Evolutionary conservation across 2,113 vertebrate species (phyloP), one percentile per base, ranked within the genome.

Genomic region (Arvicanthis niloticus): DNA sequence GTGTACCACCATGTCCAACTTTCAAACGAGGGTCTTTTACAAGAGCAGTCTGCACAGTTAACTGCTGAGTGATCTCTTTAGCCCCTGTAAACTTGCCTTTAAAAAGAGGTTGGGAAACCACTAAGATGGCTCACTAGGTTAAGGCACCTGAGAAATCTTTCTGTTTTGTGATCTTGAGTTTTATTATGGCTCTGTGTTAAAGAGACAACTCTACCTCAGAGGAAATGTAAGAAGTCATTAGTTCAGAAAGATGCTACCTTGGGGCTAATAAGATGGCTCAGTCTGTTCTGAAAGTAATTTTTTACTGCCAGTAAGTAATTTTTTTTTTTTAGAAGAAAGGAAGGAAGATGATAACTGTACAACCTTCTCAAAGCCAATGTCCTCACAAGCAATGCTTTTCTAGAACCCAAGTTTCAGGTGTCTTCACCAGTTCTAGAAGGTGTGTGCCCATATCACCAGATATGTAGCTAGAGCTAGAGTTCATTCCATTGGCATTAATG

Each of bases 121-220:
- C 4, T 65, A 67, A 86, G 60, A 65, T 86, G 60, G 40, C 40
- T 67, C 29, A 67, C 42, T 24, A 48, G 60, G 60, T 48, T 45
- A 65, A 45, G 40, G 15, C 26, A 45, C 60, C 60, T 45, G 8
- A 48, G 40, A 60, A 67, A 67, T 45, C 26, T 67, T 86, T 62
- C 58, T 96, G 21, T 97, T 92, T 53, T 88, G 34, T 93, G 75
- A 26, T 91, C 56, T 84, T 95, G 45, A 58, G 11, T 96, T 87
- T 94, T 58, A 86, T 65, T 67, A 86, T 31, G 87, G 40, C 58
- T 21, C 1, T 93, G 1, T 81, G 72, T 62, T 94, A 40, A 65
- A 80, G 80, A 90, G 85, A 92, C 22, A 72, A 42, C 77, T 68
- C 42, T 0, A 70, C 2, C 42, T 96, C 65, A 75, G 81, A 95